Base-by-base conservation (phyloP, 2,113 vertebrate species). In the Sceloporus tristichus region DNA sequence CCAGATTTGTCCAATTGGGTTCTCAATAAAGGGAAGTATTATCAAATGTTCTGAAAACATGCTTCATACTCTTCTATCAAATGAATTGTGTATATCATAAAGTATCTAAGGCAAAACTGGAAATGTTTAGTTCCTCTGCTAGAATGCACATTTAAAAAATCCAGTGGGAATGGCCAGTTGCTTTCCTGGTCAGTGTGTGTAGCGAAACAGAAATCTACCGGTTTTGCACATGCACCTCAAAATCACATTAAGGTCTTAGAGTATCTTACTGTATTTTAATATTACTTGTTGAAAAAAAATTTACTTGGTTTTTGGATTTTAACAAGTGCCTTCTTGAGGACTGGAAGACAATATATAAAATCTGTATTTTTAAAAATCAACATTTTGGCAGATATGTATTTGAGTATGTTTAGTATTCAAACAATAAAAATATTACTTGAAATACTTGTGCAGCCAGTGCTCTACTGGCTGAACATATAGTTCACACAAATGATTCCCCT, bases 401-500 rank as follows among this genome's bases (percentile, higher is more conserved):
- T 62, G 74, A 10, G 19, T 80, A 59, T 62, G 18, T 80, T 9
- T 62, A 19, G 2, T 4, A 66, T 53, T 86, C 27, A n/a, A 86
- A 48, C 56, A 66, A 77, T 68, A 54, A 79, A 68, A 48, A 34
- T 68, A n/a, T 23, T 78, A 79, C 27, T 27, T 40, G 16, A 56
- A 71, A 71, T 71, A 38, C 19, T 70, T 54, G 53, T 25, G 23
- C 9, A n/a, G 21, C 54, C 19, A 65, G 3, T 66, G 8, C 21
- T 29, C 21, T 54, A 27, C 8, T 66, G 65, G 25, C 21, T 79
- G 34, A 4, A 56, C 21, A 56, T 79, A 62, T 4, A 62, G 18
- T 62, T 62, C 59, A 4, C 59, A 77, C 90, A 90, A 65, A 90
- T 70, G 11, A 1, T 1, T 89, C 42, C 77, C 86, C 90, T 90